Percentiles rank a stretch among this genome's conserved stretches.
Conservation (phyloP, 2,888 invertebrate species). For the Aspidapion aeneum region DNA sequence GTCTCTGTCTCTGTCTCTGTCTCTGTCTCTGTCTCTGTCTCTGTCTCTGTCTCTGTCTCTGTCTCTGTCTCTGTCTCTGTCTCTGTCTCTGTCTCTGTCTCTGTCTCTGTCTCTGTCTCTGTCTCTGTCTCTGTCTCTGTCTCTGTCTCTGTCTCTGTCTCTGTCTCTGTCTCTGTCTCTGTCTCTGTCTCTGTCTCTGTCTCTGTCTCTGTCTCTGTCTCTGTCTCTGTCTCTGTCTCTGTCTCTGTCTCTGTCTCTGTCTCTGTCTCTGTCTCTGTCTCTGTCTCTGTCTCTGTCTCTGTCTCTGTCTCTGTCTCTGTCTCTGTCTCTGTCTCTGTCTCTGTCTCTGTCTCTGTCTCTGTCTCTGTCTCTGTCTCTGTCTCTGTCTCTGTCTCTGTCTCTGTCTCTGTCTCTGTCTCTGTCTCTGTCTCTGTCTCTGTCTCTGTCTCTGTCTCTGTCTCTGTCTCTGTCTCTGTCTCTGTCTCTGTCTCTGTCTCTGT, state of each 20-base stretch:
- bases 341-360: slow-evolving; percentile 6
- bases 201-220: slow-evolving; percentile 6
- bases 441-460: slow-evolving; percentile 8
- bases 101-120: slow-evolving; percentile 3
- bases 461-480: slow-evolving; percentile 6
- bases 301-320: slow-evolving; percentile 6
- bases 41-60: slow-evolving; percentile 3
- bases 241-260: slow-evolving; percentile 6
- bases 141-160: slow-evolving; percentile 6
- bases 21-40: slow-evolving; percentile 3
- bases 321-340: slow-evolving; percentile 7
- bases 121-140: slow-evolving; percentile 3
- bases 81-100: slow-evolving; percentile 3
- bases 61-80: slow-evolving; percentile 3
- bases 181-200: slow-evolving; percentile 5
- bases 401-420: slow-evolving; percentile 6
- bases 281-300: slow-evolving; percentile 5
- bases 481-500: slow-evolving; percentile 7
- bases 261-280: slow-evolving; percentile 7
- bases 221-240: slow-evolving; percentile 6
- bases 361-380: slow-evolving; percentile 6
- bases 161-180: slow-evolving; percentile 6
- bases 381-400: slow-evolving; percentile 7
- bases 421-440: slow-evolving; percentile 7
- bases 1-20: slow-evolving; percentile 3